Conservation (phyloP, 2,888 invertebrate genomes). For the Didymodactylos carnosus region DNA sequence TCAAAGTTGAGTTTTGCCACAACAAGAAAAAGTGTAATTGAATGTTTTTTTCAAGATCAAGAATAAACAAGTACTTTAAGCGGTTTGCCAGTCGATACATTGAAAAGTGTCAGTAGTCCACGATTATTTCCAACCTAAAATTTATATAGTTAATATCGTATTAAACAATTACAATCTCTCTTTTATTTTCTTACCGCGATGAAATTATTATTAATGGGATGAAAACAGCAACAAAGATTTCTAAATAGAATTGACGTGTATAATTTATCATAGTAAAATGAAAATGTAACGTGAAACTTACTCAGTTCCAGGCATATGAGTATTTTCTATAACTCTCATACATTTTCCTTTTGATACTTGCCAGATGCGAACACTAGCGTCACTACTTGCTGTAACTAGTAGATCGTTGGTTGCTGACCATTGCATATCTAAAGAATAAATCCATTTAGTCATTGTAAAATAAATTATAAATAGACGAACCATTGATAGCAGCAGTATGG, state of each 20-base stretch:
- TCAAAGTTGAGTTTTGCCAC: too few relatives aligned
- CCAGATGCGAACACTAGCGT: slow-evolving; percentile 56
- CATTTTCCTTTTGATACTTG: slow-evolving; percentile 36
- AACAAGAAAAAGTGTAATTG: background rate
- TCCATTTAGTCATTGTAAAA: background rate
- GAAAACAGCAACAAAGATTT: background rate
- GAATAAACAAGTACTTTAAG: background rate
- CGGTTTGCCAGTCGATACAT: slow-evolving; percentile 53
- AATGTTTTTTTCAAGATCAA: background rate
- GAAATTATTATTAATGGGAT: background rate
- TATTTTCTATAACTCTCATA: slow-evolving; percentile 20
- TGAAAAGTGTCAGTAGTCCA: slow-evolving; percentile 56
- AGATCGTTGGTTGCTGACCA: slow-evolving; percentile 69
- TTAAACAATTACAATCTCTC: too few relatives aligned
- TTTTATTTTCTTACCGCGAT: too few relatives aligned
- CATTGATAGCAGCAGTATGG: slow-evolving; percentile 54
- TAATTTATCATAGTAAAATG: slow-evolving; percentile 18
- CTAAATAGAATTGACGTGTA: slow-evolving; percentile 12
- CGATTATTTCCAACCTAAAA: slow-evolving; percentile 48
- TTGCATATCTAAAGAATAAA: slow-evolving; percentile 45
- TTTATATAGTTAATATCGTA: too few relatives aligned
- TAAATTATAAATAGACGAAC: slow-evolving; percentile 29
- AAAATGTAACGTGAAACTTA: slow-evolving; percentile 23
- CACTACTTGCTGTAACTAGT: slow-evolving; percentile 54
- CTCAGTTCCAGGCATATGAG: slow-evolving; percentile 16